Evolutionary conservation across 1,140 invertebrate species (phyloP).

Genomic region (Aethina tumida): DNA sequence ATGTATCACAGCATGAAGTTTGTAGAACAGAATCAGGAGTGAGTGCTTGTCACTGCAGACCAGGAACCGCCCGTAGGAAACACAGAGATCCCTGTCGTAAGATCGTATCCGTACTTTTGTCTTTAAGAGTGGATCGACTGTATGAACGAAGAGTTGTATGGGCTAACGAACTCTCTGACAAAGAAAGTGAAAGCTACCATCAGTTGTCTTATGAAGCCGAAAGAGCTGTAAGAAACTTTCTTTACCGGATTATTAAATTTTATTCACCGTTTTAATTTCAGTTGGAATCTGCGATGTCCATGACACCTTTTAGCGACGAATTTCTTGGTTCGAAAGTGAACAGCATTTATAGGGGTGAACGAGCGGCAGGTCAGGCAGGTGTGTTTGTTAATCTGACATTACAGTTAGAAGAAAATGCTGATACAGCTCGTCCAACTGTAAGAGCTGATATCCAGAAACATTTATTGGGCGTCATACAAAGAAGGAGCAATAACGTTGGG

Average conservation of each 20-base stretch:
- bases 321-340: conserved; percentile 74
- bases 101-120: conserved; percentile 69
- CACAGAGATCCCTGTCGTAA: conserved; percentile 71
- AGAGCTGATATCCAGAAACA: conserved; percentile 71
- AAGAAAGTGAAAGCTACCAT: conserved; percentile 69
- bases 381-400: conserved; percentile 80
- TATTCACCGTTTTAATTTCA: conserved; percentile 32
- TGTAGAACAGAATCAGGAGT: conserved; percentile 82
- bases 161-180: conserved; percentile 61
- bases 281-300: conserved; percentile 81
- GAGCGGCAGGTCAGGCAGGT: conserved; percentile 52
- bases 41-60: conserved; percentile 83
- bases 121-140: conserved; percentile 70
- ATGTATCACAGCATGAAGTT: conserved; percentile 73
- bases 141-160: conserved; percentile 70
- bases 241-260: conserved; percentile 7
- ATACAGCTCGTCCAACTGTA: conserved; percentile 55
- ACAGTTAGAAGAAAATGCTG: conserved; percentile 57
- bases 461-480: conserved; percentile 69
- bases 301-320: conserved; percentile 79
- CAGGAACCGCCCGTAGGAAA: conserved; percentile 66
- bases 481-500: conserved; percentile 76
- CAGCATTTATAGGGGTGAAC: conserved; percentile 64
- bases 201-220: conserved; percentile 74
- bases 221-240: conserved; percentile 57